These are phyloP conservation scores for Macaria liturata DNA, from an alignment of 2,888 invertebrate species.

Conservation along the genomic window DNA sequence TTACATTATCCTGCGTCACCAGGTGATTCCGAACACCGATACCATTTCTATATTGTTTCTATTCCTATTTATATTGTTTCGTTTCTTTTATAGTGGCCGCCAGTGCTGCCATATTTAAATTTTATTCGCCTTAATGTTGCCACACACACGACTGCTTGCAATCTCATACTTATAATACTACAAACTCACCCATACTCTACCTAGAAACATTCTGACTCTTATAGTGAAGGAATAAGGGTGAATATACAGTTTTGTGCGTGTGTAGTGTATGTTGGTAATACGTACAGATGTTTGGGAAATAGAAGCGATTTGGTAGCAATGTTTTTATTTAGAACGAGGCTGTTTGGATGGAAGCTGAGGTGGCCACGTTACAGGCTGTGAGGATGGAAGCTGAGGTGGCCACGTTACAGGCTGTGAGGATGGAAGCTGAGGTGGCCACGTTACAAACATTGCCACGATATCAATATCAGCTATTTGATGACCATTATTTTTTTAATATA, in stretches of 20 bases:
- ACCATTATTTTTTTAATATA: too few species aligned
- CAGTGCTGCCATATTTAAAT: conserved; percentile 81
- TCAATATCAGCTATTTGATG: too few species aligned
- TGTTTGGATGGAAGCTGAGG: conserved; percentile 56
- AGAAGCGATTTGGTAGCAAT: conserved; percentile 78
- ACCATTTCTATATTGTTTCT: conserved; percentile 56
- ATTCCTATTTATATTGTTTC: conserved; percentile 70
- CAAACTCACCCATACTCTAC: conserved; percentile 35
- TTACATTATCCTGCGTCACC: conserved; percentile 32
- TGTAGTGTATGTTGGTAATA: conserved; percentile 38
- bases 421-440: conserved; percentile 25
- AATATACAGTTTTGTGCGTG: conserved; percentile 17
- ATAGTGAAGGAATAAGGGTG: conserved; percentile 39
- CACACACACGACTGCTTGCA: conserved; percentile 77
- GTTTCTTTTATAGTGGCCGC: conserved; percentile 70
- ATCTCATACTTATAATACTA: conserved; percentile 71
- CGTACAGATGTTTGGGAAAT: conserved; percentile 70
- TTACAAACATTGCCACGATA: background rate
- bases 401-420: conserved; percentile 17
- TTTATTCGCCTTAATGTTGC: conserved; percentile 81
- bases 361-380: conserved; percentile 28
- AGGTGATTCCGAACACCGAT: conserved; percentile 39
- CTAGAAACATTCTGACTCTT: conserved; percentile 28
- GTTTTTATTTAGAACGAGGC: conserved; percentile 80
- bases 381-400: conserved; percentile 9